Conservation (phyloP, 1,140 invertebrate species). For the Neocloeon triangulifer region DNA sequence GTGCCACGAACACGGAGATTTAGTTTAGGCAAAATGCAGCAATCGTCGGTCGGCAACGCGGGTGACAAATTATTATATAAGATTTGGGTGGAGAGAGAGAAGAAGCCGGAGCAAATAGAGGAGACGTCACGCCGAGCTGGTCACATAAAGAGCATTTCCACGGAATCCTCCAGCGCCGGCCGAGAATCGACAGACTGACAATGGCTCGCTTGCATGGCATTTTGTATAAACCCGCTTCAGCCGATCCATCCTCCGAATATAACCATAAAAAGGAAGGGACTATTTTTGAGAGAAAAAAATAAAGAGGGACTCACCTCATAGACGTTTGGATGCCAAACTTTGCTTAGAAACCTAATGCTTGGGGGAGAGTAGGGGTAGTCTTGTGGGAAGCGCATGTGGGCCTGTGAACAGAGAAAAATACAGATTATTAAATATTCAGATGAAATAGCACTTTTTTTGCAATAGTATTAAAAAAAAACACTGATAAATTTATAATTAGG, state of each 20-base stretch:
- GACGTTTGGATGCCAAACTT: constrained; percentile 99
- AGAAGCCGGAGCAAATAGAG: too few relatives aligned
- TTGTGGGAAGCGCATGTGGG: constrained; percentile 89
- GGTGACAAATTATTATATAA: too few relatives aligned
- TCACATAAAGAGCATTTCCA: not conserved
- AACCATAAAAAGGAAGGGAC: too few relatives aligned
- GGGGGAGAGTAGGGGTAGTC: constrained; percentile 98
- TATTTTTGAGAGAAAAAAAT: too few relatives aligned
- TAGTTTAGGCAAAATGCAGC: too few relatives aligned
- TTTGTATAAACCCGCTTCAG: not conserved
- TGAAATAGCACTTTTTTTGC: constrained; percentile 1
- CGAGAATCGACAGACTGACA: not conserved
- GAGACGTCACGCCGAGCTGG: not conserved
- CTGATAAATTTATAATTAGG: not conserved
- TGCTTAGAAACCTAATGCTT: constrained; percentile 89
- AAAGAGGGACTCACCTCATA: constrained; percentile 89
- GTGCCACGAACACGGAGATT: too few relatives aligned
- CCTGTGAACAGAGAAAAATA: constrained; percentile 43
- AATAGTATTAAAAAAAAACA: not conserved
- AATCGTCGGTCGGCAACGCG: too few relatives aligned
- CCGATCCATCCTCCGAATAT: too few relatives aligned
- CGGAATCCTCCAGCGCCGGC: too few relatives aligned
- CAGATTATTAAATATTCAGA: constrained; percentile 4
- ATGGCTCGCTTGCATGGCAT: too few relatives aligned
- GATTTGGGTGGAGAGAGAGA: too few relatives aligned